A percentile compares a stretch with the other conserved stretches of the same genome.
These are phyloP conservation scores for Lasioglossum zephyrum DNA, from an alignment of 2,888 invertebrate species.

Conservation along the genomic window DNA sequence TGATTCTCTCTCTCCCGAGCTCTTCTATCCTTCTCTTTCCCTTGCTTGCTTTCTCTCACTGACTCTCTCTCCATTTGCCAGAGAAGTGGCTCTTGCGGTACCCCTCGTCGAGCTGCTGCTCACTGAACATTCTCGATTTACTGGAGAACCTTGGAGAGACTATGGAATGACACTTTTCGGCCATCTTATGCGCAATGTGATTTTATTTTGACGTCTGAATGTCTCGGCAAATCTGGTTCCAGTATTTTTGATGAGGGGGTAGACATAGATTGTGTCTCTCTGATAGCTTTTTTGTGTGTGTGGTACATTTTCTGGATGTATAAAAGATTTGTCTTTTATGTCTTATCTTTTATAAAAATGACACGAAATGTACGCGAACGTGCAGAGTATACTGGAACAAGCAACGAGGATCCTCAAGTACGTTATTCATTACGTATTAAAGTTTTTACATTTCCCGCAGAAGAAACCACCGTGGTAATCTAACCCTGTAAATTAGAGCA, in stretches of 20 bases:
- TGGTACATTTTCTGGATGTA: neutral
- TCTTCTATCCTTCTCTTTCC: neutral
- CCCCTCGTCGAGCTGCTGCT: neutral
- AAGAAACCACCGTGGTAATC: neutral
- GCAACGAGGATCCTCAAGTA: neutral
- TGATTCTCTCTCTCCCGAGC: neutral
- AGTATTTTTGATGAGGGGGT: neutral
- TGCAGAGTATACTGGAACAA: neutral
- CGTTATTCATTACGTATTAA: neutral
- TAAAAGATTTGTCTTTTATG: no score
- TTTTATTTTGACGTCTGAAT: neutral
- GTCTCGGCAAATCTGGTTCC: neutral
- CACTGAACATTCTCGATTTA: slow-evolving; percentile 2
- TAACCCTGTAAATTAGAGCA: neutral
- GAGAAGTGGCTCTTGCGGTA: slow-evolving; percentile 4
- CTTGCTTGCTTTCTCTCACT: neutral
- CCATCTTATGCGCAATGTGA: neutral
- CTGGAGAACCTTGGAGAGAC: neutral
- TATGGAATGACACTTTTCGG: neutral
- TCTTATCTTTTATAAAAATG: neutral
- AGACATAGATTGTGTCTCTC: neutral
- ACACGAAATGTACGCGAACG: neutral
- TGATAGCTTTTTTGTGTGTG: neutral
- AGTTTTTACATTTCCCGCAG: neutral
- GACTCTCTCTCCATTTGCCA: neutral